Percentiles rank a stretch among this genome's conserved stretches.
phyloP scores from a whole-genome alignment of 2,888 invertebrate genomes.

The Drosophila parthenogenetica region DNA sequence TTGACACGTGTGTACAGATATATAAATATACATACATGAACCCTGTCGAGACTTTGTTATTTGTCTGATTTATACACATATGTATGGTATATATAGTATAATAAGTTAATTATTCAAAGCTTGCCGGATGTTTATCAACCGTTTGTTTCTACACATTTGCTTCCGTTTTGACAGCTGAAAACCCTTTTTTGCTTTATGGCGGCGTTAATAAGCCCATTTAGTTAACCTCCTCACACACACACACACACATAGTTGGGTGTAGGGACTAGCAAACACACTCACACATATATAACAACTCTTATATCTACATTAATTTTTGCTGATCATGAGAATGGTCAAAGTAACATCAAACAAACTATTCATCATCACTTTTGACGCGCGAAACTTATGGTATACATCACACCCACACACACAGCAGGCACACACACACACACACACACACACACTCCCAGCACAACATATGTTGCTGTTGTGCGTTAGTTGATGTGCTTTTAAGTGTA shows the following conservation, averaged over 20 bases:
- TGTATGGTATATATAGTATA: constrained; percentile 7
- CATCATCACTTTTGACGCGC: constrained; percentile 78
- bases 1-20: too few relatives aligned
- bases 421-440: constrained; percentile 27
- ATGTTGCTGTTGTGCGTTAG: constrained; percentile 39
- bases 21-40: not conserved
- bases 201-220: constrained; percentile 25
- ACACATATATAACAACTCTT: constrained; percentile 1
- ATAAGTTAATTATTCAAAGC: constrained; percentile 27
- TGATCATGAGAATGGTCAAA: constrained; percentile 77
- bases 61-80: not conserved
- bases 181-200: constrained; percentile 11
- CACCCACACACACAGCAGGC: constrained; percentile 24
- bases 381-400: constrained; percentile 63
- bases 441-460: constrained; percentile 25
- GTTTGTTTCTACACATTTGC: constrained; percentile 17
- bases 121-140: constrained; percentile 19
- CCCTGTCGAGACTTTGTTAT: constrained; percentile 4
- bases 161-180: constrained; percentile 11
- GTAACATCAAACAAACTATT: constrained; percentile 81
- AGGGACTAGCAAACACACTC: constrained; percentile 2
- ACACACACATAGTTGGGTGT: not conserved
- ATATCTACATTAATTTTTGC: constrained; percentile 56
- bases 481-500: constrained; percentile 75
- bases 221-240: not conserved